Evolutionary conservation across 2,797 vertebrate species (phyloP).

Genomic region (Hemibagrus guttatus): DNA sequence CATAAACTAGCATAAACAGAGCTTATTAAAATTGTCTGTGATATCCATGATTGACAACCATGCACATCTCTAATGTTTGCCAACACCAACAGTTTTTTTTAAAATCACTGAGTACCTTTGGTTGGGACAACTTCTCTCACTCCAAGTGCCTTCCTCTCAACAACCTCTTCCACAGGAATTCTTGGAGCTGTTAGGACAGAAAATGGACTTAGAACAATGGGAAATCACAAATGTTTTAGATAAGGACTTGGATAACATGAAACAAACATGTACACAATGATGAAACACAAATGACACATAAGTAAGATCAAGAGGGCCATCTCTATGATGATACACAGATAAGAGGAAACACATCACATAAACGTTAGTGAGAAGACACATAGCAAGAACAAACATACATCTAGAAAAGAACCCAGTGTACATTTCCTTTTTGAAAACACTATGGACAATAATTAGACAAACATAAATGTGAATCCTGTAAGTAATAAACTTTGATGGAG

Average conservation of each 20-base stretch:
- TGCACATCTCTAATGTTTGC: neutral
- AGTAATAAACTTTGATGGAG: neutral
- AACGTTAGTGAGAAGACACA: neutral
- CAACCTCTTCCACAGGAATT: constrained; percentile 70
- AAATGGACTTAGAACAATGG: constrained; percentile 36
- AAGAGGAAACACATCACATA: neutral
- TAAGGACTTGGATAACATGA: neutral
- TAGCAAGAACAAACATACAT: neutral
- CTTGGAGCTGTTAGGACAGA: constrained; percentile 62
- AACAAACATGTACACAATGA: neutral
- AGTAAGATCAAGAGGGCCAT: neutral
- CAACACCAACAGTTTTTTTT: neutral
- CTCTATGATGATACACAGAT: constrained; percentile 7
- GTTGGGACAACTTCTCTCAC: constrained; percentile 65
- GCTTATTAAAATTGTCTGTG: neutral
- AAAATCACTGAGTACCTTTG: constrained; percentile 67
- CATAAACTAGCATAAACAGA: constrained; percentile 1
- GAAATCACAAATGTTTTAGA: neutral
- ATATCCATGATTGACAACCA: neutral
- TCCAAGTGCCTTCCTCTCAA: constrained; percentile 66
- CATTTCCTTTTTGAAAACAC: neutral
- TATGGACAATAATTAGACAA: neutral
- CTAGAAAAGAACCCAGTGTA: neutral
- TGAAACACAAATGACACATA: neutral
- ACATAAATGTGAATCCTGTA: constrained; percentile 9